Evolutionary conservation across 2,888 invertebrate genomes (phyloP), one percentile per base, ranked within the genome.

Genomic region (Amaurobius ferox): DNA sequence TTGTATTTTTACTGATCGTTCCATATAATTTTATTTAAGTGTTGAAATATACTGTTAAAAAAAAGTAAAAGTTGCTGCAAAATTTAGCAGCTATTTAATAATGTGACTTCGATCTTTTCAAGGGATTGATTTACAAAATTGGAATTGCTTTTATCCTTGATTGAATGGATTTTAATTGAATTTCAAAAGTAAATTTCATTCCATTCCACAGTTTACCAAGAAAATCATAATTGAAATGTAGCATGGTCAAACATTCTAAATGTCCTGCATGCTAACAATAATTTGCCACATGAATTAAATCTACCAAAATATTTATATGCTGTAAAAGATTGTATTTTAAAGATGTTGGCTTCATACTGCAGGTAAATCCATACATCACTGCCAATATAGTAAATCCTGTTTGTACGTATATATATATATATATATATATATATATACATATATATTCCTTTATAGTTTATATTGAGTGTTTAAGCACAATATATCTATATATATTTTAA

Each of bases 1-100:
- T 16, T 55, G 55, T 55, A 55, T 55, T 55, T n/a, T 55, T 55
- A 55, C 5, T 55, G 55, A 55, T 55, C 55, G 55, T 55, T 55
- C 55, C 55, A 55, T 6, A 55, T 55, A 55, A 5, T 55, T 55
- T 55, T 55, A 55, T 23, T 55, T 44, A n/a, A 55, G 19, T 19
- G 19, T 35, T 55, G 19, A 55, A 55, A 55, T 55, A 11, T 23
- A 55, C 55, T 55, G 55, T 1, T 23, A 55, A 23, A 44, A 16
- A 9, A 11, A 44, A 11, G n/a, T 55, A 3, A 55, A 23, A 55
- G 19, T 23, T 55, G 3, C 55, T 55, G 55, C 55, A 55, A 55
- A 55, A 23, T 55, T 55, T 23, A 23, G 19, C 35, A 35, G 9
- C n/a, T n/a, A n/a, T n/a, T n/a, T n/a, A n/a, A n/a, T n/a, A n/a